These are phyloP conservation scores for Karalla daura DNA, from an alignment of 2,797 vertebrate genomes.

Conservation along the genomic window DNA sequence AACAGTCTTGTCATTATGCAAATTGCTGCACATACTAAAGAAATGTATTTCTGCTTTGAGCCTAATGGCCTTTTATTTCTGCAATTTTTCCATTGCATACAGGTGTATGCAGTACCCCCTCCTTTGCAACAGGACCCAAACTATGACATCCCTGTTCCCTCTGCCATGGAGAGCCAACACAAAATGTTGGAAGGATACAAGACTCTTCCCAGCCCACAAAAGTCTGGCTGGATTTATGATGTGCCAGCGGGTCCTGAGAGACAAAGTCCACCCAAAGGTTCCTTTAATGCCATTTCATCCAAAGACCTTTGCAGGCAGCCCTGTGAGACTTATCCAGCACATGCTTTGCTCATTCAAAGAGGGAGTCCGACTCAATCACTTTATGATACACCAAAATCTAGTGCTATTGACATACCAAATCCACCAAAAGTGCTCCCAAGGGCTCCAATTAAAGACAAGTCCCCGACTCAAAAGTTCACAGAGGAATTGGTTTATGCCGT, in stretches of 20 bases:
- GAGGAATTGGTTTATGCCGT: constrained; percentile 48
- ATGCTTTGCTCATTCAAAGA: constrained; percentile 6
- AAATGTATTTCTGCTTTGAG: background rate
- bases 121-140: constrained; percentile 75
- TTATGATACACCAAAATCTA: constrained; percentile 80
- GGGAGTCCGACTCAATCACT: constrained; percentile 26
- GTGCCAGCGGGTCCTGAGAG: constrained; percentile 84
- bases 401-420: constrained; percentile 29
- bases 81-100: constrained; percentile 10
- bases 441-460: constrained; percentile 55
- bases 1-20: too few relatives aligned
- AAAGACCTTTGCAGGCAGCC: constrained; percentile 43
- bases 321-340: constrained; percentile 66
- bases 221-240: constrained; percentile 91
- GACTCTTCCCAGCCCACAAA: constrained; percentile 85
- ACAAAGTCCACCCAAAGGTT: constrained; percentile 24
- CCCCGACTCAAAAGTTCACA: constrained; percentile 26
- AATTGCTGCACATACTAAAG: background rate
- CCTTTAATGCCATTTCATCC: constrained; percentile 54
- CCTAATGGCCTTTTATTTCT: background rate
- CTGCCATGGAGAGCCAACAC: constrained; percentile 46
- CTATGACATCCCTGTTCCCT: constrained; percentile 76
- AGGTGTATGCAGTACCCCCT: constrained; percentile 86
- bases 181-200: constrained; percentile 68
- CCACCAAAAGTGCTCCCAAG: constrained; percentile 43